A percentile compares a stretch with the other conserved stretches of the same genome.
phyloP scores from a whole-genome alignment of 2,113 vertebrate species.

The Motacilla alba region DNA sequence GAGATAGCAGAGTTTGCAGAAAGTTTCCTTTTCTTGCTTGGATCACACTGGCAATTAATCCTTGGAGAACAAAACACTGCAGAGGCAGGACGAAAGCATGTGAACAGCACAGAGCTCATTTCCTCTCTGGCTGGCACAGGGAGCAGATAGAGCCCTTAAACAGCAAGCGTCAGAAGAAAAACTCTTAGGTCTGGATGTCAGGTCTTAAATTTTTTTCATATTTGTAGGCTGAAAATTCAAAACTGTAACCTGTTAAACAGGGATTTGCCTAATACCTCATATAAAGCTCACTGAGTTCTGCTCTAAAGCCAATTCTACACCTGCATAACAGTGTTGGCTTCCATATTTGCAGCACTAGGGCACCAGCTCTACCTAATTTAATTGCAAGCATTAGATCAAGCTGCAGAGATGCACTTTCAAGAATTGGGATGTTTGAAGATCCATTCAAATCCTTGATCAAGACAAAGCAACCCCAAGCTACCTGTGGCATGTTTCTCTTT shows the following conservation, averaged over 20 bases:
- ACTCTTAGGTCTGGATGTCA: neutral
- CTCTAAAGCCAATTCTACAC: neutral
- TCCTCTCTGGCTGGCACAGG: neutral
- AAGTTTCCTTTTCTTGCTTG: neutral
- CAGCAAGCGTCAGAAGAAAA: neutral
- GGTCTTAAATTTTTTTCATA: neutral
- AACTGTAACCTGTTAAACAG: neutral
- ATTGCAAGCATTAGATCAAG: neutral
- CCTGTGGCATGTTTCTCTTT: neutral
- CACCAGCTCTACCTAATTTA: neutral
- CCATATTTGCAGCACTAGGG: neutral
- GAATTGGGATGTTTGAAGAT: neutral
- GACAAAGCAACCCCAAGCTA: neutral
- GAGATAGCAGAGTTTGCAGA: neutral
- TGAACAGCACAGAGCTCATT: neutral
- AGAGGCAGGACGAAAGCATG: neutral
- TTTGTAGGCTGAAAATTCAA: neutral
- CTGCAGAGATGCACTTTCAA: neutral
- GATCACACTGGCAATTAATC: neutral
- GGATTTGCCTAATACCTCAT: neutral
- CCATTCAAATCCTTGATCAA: slow-evolving; percentile 1
- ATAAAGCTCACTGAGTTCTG: neutral
- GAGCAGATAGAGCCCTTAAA: neutral
- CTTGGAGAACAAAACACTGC: neutral
- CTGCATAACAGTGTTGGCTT: rapidly evolving